A percentile compares a stretch with the other conserved stretches of the same genome.
These are phyloP conservation scores for Chalcosyrphus nemorum DNA, from an alignment of 2,888 invertebrate species.

Conservation along the genomic window DNA sequence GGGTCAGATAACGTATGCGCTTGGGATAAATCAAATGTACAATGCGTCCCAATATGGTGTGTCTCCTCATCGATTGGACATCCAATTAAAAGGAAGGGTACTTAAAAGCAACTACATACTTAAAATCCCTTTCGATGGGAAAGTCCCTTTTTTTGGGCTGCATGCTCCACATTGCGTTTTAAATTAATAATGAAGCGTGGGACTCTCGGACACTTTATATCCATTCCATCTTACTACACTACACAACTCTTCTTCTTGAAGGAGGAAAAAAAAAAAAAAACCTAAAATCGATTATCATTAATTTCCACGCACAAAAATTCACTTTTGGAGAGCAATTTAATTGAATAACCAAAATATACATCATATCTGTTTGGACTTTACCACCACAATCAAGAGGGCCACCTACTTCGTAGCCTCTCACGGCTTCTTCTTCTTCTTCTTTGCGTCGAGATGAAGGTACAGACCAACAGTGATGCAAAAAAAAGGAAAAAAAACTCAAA, in stretches of 20 bases:
- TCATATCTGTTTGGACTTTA: slow-evolving; percentile 42
- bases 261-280: background rate
- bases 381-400: slow-evolving; percentile 55
- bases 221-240: background rate
- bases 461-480: slow-evolving; percentile 6
- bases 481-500: no score
- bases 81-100: background rate
- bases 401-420: slow-evolving; percentile 69
- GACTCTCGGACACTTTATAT: background rate
- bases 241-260: background rate
- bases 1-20: no score
- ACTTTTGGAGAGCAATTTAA: slow-evolving; percentile 60
- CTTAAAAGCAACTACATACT: no score
- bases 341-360: slow-evolving; percentile 65
- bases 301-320: slow-evolving; percentile 58
- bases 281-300: slow-evolving; percentile 62
- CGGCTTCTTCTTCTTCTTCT: slow-evolving; percentile 62
- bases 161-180: slow-evolving; percentile 14
- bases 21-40: no score
- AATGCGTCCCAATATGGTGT: no score
- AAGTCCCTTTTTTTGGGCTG: background rate
- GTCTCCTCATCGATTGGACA: no score
- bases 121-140: background rate
- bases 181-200: slow-evolving; percentile 48
- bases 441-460: background rate